Evolutionary conservation across 2,797 vertebrate genomes (phyloP), one percentile per base, ranked within the genome.

Genomic region (Gymnocypris eckloni): DNA sequence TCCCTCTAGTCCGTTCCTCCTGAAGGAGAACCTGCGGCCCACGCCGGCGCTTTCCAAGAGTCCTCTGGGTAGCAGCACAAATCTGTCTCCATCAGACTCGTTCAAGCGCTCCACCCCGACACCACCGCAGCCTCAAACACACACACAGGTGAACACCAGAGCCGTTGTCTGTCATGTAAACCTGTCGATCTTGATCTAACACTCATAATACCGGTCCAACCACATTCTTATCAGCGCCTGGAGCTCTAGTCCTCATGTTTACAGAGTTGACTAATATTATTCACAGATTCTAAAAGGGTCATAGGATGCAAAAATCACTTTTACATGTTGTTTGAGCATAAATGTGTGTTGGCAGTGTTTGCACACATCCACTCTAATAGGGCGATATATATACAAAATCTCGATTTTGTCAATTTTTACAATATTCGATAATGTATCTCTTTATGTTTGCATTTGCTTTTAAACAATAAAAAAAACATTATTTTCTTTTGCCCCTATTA

Each of bases 1-100:
- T 54, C 96, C 97, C 92, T 92, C 95, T 2, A 96, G 96, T 67
- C 93, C 96, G 0, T 93, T 94, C 79, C 95, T 96, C 0, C 95
- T 97, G 1, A 98, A 95, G 80, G 98, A 98, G 10, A 95, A 95
- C 87, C 93, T 97, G 22, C 95, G 96, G 80, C 97, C 97, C 86
- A 96, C 97, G 0, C 94, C 95, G 0, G 95, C 96, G 15, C 96
- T 97, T 0, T 92, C 93, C 0, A 90, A 91, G 88, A 95, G 90
- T 90, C 96, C 96, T 39, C 92, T 96, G 56, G 95, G 95, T 91
- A 96, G 92, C 82, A 82, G 93, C 0, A 94, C 94, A 18, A 97
- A 92, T 91, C 93, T 97, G 61, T 99, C 98, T 37, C 97, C 97
- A 13, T 97, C 98, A 89, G 97, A 96, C 91, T 94, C 95, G 54